Conservation (phyloP, 2,113 vertebrate genomes). For the Thomomys bottae region DNA sequence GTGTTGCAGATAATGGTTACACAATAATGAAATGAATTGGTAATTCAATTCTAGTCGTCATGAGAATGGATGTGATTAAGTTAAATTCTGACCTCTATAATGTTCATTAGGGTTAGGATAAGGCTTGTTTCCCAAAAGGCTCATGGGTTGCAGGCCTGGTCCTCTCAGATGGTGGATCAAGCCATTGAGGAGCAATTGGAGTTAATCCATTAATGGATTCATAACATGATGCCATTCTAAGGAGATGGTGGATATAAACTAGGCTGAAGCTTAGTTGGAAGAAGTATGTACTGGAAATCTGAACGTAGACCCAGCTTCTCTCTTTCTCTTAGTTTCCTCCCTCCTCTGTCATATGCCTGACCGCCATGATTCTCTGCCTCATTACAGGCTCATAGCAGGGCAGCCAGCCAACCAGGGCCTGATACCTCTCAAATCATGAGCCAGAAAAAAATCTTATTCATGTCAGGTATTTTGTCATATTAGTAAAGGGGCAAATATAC, state of each 20-base stretch:
- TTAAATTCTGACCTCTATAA: not conserved
- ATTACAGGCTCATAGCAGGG: not conserved
- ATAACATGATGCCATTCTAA: not conserved
- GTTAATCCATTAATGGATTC: not conserved
- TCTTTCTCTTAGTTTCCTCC: not conserved
- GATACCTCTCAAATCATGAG: not conserved
- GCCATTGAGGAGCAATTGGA: not conserved
- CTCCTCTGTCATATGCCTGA: not conserved
- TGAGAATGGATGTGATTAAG: not conserved
- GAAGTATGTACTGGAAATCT: not conserved
- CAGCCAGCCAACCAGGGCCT: not conserved
- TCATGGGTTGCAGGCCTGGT: not conserved
- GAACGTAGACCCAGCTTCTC: not conserved
- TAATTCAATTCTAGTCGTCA: not conserved
- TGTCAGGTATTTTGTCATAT: not conserved
- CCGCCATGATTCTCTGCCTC: not conserved
- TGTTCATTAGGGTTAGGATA: not conserved
- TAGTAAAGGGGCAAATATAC: not conserved
- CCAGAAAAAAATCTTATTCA: not conserved
- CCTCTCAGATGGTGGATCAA: not conserved
- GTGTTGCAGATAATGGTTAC: not conserved
- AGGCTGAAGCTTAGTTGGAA: not conserved
- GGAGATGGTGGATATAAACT: not conserved
- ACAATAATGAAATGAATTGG: not conserved
- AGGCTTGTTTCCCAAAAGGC: not conserved